Base-by-base conservation (phyloP, 2,888 invertebrate genomes). In the Mesorhabditis belari region DNA sequence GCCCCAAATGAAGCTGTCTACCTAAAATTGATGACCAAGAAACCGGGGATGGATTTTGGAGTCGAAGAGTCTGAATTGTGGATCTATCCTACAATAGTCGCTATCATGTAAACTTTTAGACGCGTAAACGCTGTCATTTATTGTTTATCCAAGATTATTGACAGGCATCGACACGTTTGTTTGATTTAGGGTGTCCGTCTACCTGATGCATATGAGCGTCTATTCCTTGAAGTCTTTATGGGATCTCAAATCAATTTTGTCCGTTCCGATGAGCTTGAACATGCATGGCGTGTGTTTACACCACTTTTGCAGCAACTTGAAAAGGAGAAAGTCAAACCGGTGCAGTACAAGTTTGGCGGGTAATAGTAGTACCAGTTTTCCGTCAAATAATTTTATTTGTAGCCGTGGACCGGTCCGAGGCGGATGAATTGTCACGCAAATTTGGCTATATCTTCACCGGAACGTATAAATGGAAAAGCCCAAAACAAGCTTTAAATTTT, bases 161-260 rank as follows among this genome's bases (percentile, higher is more conserved):
- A 12, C 17, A 55, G 12, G 17, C 21, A n/a, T 4, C 12, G n/a
- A 19, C 24, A 12, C 23, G 35, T n/a, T 57, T 55, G 3, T 44
- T 64, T 49, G 54, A 29, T 69, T 81, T 82, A 88, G 88, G 85
- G 86, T 76, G 84, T 88, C 0, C 87, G 87, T 80, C 83, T 98
- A 67, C 95, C 96, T 2, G 96, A 98, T 83, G 98, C 98, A 3
- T 98, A 99, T 82, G 96, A 98, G 83, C 87, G 96, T 67, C 86
- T 99, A 63, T 92, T 99, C 75, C 85, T 95, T 66, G 98, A 99
- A 82, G 96, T 98, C 0, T 96, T 99, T 82, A 90, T 90, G 81
- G 98, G 98, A 29, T 92, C 92, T 9, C 95, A 98, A 85, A 96
- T 96, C 90, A 93, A 98, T 84, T 98, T 99, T 84, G 98, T 98